Conservation (phyloP, 2,888 invertebrate genomes). For the Conops quadrifasciatus region DNA sequence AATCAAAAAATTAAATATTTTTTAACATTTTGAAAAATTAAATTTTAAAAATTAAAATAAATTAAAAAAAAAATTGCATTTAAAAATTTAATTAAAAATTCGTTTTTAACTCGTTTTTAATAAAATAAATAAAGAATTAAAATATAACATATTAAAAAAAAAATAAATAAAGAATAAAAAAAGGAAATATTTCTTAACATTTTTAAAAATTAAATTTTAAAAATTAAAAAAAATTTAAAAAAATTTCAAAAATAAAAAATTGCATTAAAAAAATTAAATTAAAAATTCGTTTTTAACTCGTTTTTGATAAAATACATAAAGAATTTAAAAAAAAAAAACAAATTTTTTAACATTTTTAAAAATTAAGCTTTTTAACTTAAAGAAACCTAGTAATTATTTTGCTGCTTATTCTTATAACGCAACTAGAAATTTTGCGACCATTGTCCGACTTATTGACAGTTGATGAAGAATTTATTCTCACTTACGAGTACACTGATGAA, state of each 20-base stretch:
- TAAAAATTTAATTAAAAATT: constrained; percentile 5
- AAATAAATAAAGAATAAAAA: background rate
- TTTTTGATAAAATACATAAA: background rate
- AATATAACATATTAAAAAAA: background rate
- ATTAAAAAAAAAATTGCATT: background rate
- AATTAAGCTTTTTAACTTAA: background rate
- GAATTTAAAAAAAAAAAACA: background rate
- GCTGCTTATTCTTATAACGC: no score
- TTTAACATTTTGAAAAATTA: no score
- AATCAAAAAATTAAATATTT: no score
- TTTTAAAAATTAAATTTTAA: no score
- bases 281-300: background rate
- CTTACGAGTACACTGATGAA: no score
- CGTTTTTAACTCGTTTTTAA: background rate
- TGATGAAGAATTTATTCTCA: no score
- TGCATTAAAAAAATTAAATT: background rate
- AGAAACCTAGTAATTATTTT: background rate
- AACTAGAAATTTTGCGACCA: no score
- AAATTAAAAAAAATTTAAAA: background rate
- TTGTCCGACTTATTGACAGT: no score
- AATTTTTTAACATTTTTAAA: background rate
- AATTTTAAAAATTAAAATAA: background rate
- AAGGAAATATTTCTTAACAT: background rate
- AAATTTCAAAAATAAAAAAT: no score
- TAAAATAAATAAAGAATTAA: background rate